Conservation (phyloP, 2,888 invertebrate species). For the Pinctada fucata region DNA sequence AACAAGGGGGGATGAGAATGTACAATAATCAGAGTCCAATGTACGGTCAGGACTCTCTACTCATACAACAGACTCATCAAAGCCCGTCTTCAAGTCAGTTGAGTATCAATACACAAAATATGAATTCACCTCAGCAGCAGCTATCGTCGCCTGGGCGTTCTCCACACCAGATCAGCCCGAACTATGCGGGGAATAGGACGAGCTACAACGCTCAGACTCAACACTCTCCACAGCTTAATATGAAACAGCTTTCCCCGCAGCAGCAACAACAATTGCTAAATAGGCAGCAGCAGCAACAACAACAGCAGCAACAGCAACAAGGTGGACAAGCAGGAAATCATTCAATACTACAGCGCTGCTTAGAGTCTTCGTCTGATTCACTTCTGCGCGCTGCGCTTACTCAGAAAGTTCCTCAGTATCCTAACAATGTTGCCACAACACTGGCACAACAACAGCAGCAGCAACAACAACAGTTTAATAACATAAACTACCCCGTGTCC, state of each 20-base stretch:
- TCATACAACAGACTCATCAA: constrained; percentile 38
- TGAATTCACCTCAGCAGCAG: constrained; percentile 26
- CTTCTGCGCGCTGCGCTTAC: constrained; percentile 69
- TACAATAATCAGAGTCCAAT: constrained; percentile 27
- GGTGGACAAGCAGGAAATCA: constrained; percentile 42
- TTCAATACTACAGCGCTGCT: constrained; percentile 61
- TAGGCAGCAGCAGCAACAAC: constrained; percentile 50
- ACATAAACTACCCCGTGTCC: constrained; percentile 18
- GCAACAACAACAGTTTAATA: constrained; percentile 24
- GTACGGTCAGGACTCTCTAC: constrained; percentile 31
- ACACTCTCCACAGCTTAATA: constrained; percentile 55
- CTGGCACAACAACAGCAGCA: background rate
- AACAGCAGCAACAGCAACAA: constrained; percentile 43
- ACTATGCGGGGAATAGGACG: constrained; percentile 54
- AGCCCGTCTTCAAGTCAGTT: constrained; percentile 51
- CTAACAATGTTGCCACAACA: background rate
- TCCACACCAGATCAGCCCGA: constrained; percentile 61
- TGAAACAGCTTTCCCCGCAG: constrained; percentile 60
- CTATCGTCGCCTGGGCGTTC: constrained; percentile 59
- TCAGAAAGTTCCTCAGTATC: constrained; percentile 43
- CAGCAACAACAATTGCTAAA: constrained; percentile 45
- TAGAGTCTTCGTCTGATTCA: constrained; percentile 58
- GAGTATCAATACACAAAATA: constrained; percentile 52
- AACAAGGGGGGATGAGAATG: constrained; percentile 35
- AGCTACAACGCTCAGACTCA: constrained; percentile 43